Evolutionary conservation across 2,888 invertebrate species (phyloP), one percentile per base, ranked within the genome.

Genomic region (Acheta domesticus): DNA sequence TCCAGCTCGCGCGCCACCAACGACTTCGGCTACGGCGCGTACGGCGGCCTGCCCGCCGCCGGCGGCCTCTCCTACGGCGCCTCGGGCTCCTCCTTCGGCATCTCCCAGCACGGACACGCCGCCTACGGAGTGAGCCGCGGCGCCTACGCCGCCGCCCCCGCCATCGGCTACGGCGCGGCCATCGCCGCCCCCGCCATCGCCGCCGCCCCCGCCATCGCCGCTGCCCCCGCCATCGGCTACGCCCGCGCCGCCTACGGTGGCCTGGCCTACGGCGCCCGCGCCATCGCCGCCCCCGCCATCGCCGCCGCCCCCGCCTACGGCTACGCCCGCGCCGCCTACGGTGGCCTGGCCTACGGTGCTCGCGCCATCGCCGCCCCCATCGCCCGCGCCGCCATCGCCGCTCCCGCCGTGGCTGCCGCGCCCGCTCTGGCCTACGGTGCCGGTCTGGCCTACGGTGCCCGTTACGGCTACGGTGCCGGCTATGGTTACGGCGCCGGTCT

Each of bases 41-140:
- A 80, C 21, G 75, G 78, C 74, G 77, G 16, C n/a, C 62, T 62
- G 62, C 62, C 62, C n/a, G 14, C 62, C 4, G 62, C 62, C 62
- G 62, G 16, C n/a, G 62, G 62, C n/a, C 62, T 62, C 12, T 14
- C 62, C n/a, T 62, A 49, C 14, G 75, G 50, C 21, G 77, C 80
- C 49, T 78, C 81, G n/a, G 79, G 78, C 62, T 77, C 80, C 75
- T 16, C 73, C 5, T 76, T 49, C 49, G 79, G 76, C 4, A 12
- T 21, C 36, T 62, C 74, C n/a, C 74, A 73, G 49, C 16, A 86
- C 86, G 86, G 82, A 84, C 85, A 86, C 76, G 87, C 87, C 49
- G 77, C 78, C 19, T 76, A 75, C 77, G 75, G 23, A 14, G 73
- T 79, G 21, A 74, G 74, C 36, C 49, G 23, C 49, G 77, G 77